Evolutionary conservation across 2,113 vertebrate species (phyloP).

Genomic region (Grantiella picta): DNA sequence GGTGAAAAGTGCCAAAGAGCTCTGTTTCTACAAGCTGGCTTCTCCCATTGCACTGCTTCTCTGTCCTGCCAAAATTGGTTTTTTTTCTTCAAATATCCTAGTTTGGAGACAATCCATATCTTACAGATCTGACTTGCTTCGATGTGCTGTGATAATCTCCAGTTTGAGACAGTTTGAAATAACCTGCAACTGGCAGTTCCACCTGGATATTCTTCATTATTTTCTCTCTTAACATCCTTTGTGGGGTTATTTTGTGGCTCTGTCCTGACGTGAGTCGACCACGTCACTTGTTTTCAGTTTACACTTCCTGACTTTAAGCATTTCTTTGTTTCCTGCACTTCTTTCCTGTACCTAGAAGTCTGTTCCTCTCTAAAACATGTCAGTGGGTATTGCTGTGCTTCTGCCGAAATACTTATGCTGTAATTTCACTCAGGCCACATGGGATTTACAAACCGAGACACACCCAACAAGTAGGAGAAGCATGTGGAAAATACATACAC

Average conservation of each 20-base stretch:
- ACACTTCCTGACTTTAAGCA: neutral
- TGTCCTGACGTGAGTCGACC: neutral
- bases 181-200: neutral
- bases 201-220: neutral
- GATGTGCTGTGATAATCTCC: neutral
- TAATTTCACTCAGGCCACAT: slow-evolving; percentile 3
- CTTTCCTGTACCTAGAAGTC: neutral
- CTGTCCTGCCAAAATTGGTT: neutral
- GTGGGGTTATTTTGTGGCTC: neutral
- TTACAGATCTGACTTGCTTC: neutral
- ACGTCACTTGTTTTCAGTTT: neutral
- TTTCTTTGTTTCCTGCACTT: neutral
- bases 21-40: neutral
- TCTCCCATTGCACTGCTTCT: neutral
- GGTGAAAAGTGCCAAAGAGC: neutral
- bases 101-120: neutral
- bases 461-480: slow-evolving; percentile 45
- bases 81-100: neutral
- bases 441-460: slow-evolving; percentile 29
- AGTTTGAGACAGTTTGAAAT: neutral
- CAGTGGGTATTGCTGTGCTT: neutral
- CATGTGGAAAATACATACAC: slow-evolving; percentile 38
- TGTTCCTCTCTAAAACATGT: neutral
- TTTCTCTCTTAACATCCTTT: neutral
- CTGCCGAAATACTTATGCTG: neutral